Conservation (phyloP, 2,888 invertebrate genomes). For the Synergus umbraculus region DNA sequence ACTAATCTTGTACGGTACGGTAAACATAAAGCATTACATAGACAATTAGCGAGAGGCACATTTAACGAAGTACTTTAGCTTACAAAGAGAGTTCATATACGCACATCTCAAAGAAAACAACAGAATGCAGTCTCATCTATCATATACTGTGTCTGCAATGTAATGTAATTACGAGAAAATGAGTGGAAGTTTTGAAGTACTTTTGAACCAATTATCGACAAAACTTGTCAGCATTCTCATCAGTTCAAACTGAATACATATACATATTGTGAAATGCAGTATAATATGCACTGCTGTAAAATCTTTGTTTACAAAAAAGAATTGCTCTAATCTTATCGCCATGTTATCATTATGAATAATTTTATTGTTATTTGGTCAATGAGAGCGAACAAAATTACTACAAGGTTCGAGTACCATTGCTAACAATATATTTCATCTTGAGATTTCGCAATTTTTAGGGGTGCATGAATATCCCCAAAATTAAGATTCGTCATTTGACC, state of each 20-base stretch:
- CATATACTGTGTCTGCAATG: slow-evolving; percentile 12
- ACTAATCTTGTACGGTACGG: slow-evolving; percentile 10
- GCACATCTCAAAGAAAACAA: slow-evolving; percentile 26
- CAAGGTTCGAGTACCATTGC: no score
- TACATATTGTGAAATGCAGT: background rate
- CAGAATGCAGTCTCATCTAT: slow-evolving; percentile 27
- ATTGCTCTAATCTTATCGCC: slow-evolving; percentile 2
- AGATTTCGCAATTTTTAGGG: no score
- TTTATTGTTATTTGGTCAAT: no score
- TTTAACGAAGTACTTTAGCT: slow-evolving; percentile 31
- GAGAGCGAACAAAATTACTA: no score
- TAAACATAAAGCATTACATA: slow-evolving; percentile 13
- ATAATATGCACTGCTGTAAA: background rate
- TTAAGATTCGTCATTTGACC: no score
- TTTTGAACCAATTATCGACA: background rate
- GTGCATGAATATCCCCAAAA: no score
- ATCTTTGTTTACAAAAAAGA: slow-evolving; percentile 12
- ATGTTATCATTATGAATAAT: background rate
- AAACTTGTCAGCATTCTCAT: background rate
- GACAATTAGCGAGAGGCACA: slow-evolving; percentile 24
- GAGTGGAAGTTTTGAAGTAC: background rate
- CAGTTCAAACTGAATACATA: background rate
- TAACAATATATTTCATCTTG: no score
- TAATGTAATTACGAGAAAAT: slow-evolving; percentile 14
- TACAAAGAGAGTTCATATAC: slow-evolving; percentile 33